phyloP scores from a whole-genome alignment of 2,113 vertebrate species.

The Cynocephalus volans region DNA sequence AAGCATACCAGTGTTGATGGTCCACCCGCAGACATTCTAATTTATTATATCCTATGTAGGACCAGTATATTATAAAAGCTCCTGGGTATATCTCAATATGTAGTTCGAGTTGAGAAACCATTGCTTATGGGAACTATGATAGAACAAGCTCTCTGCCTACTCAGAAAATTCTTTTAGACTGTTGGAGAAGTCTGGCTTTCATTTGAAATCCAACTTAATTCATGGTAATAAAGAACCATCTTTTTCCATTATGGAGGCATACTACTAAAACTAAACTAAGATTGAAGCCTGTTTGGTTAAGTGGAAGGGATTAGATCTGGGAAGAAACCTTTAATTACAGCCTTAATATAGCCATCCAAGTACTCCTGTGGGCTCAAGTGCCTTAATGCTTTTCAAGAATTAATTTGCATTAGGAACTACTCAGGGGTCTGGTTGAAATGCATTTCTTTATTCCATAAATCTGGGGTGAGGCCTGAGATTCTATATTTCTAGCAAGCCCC shows the following conservation, averaged over 20 bases:
- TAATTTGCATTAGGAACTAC: neutral
- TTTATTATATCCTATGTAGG: neutral
- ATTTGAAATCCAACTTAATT: conserved; percentile 43
- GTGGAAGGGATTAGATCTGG: neutral
- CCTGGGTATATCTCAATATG: neutral
- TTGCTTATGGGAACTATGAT: neutral
- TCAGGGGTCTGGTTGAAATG: neutral
- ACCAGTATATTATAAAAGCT: neutral
- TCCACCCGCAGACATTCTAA: neutral
- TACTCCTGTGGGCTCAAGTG: neutral
- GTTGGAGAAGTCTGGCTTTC: neutral
- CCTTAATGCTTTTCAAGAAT: neutral
- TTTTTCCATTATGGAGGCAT: conserved; percentile 8
- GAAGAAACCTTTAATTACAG: conserved; percentile 12
- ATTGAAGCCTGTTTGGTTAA: neutral
- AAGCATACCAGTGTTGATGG: neutral
- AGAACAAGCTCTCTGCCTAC: neutral
- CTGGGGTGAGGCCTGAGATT: neutral
- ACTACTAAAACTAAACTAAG: conserved; percentile 34
- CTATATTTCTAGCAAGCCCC: neutral
- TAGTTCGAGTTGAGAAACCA: neutral
- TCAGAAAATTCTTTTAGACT: neutral
- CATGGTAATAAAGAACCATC: neutral
- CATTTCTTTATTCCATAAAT: conserved; percentile 2
- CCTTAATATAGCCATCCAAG: neutral